These are phyloP conservation scores for Salarias fasciatus DNA, from an alignment of 2,797 vertebrate species.

Conservation along the genomic window DNA sequence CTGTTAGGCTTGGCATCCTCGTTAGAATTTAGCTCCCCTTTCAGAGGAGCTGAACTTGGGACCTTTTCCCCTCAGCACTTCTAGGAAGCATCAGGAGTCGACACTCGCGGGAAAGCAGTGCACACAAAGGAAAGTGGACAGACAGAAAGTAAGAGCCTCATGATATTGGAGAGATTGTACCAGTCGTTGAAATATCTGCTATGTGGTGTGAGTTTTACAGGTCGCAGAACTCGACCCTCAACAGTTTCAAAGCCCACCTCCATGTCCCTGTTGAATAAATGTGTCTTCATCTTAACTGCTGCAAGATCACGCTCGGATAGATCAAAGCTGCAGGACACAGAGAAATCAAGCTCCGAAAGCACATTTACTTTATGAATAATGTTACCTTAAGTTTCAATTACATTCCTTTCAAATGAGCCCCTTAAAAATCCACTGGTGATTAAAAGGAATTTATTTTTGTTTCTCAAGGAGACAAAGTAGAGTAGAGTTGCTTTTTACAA, in stretches of 20 bases:
- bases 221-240: slow-evolving; percentile 17
- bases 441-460: slow-evolving; percentile 78
- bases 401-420: slow-evolving; percentile 76
- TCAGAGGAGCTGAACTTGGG: slow-evolving; percentile 73
- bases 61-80: slow-evolving; percentile 70
- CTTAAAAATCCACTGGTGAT: slow-evolving; percentile 65
- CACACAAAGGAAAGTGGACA: slow-evolving; percentile 56
- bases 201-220: slow-evolving; percentile 35
- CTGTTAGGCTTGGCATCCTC: slow-evolving; percentile 81
- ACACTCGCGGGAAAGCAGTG: slow-evolving; percentile 40
- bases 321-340: slow-evolving; percentile 44
- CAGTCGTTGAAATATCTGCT: slow-evolving; percentile 56
- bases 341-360: slow-evolving; percentile 55
- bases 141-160: slow-evolving; percentile 63
- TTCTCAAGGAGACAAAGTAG: slow-evolving; percentile 59
- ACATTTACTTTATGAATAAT: slow-evolving; percentile 68
- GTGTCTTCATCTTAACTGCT: slow-evolving; percentile 48
- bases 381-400: slow-evolving; percentile 73
- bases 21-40: slow-evolving; percentile 81
- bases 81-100: slow-evolving; percentile 56
- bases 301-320: slow-evolving; percentile 31
- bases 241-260: slow-evolving; percentile 33
- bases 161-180: slow-evolving; percentile 49
- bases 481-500: slow-evolving; percentile 54
- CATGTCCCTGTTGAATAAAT: slow-evolving; percentile 32